Evolutionary conservation across 2,888 invertebrate species (phyloP).

Genomic region (Leptopilina myrica): DNA sequence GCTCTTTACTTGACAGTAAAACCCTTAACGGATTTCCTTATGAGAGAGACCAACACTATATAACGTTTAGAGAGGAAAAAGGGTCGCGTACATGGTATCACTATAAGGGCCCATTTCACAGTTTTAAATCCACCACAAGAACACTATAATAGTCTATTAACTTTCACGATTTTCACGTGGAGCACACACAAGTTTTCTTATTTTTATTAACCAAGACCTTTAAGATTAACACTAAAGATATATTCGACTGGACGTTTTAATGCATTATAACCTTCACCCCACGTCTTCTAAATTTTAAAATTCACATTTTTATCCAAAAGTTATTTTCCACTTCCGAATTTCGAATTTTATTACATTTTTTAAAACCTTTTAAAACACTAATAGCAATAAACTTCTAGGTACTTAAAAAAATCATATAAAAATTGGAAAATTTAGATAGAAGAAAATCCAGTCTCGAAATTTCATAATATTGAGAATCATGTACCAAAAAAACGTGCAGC

Average conservation of each 20-base stretch:
- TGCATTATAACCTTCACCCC: not conserved
- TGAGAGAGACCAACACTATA: not conserved
- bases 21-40: slow-evolving; percentile 34
- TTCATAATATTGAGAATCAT: no score
- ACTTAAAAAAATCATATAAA: no score
- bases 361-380: not conserved
- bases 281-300: not conserved
- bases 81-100: not conserved
- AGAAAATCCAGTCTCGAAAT: no score
- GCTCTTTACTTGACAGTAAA: slow-evolving; percentile 32
- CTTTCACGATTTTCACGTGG: slow-evolving; percentile 19
- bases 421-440: not conserved
- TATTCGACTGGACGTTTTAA: not conserved
- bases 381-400: no score
- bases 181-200: not conserved
- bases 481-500: not conserved
- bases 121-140: slow-evolving; percentile 6
- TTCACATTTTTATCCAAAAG: not conserved
- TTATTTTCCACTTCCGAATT: not conserved
- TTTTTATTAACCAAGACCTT: slow-evolving; percentile 1
- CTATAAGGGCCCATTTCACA: not conserved
- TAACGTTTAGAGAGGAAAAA: not conserved
- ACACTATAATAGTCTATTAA: slow-evolving; percentile 9
- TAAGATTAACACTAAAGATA: not conserved
- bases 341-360: not conserved